These are phyloP conservation scores for Lithobius niger DNA, from an alignment of 1,140 invertebrate genomes.

Conservation along the genomic window DNA sequence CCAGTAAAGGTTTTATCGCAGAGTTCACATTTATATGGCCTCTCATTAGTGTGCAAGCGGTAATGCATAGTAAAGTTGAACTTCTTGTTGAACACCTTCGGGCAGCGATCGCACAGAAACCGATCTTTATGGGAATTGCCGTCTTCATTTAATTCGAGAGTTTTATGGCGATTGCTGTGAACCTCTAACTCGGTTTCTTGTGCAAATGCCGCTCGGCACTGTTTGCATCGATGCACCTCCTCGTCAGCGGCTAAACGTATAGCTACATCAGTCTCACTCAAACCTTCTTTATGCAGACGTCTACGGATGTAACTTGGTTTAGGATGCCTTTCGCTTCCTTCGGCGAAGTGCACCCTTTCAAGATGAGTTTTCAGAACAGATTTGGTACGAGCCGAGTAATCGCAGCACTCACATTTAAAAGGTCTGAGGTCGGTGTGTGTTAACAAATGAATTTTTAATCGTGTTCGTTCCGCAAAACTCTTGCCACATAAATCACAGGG, in stretches of 20 bases:
- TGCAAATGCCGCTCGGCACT: too few species aligned
- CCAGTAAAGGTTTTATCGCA: slow-evolving; percentile 61
- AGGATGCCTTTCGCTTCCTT: too few species aligned
- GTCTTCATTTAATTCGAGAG: too few species aligned
- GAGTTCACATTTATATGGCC: slow-evolving; percentile 51
- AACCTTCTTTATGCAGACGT: too few species aligned
- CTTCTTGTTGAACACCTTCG: slow-evolving; percentile 7
- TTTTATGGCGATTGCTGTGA: not conserved
- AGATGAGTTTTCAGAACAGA: too few species aligned
- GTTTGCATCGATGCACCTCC: too few species aligned
- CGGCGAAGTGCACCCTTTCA: not conserved
- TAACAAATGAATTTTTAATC: not conserved
- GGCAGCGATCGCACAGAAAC: not conserved
- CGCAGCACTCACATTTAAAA: not conserved
- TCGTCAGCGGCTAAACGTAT: too few species aligned
- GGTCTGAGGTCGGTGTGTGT: not conserved
- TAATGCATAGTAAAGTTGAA: slow-evolving; percentile 10
- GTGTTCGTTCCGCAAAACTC: not conserved
- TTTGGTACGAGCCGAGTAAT: too few species aligned
- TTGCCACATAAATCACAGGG: not conserved
- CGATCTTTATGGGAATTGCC: too few species aligned
- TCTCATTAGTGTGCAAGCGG: slow-evolving; percentile 39
- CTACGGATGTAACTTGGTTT: too few species aligned
- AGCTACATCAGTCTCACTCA: too few species aligned
- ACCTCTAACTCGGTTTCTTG: too few species aligned